Evolutionary conservation across 2,797 vertebrate species (phyloP).

Genomic region (Forpus xanthops): DNA sequence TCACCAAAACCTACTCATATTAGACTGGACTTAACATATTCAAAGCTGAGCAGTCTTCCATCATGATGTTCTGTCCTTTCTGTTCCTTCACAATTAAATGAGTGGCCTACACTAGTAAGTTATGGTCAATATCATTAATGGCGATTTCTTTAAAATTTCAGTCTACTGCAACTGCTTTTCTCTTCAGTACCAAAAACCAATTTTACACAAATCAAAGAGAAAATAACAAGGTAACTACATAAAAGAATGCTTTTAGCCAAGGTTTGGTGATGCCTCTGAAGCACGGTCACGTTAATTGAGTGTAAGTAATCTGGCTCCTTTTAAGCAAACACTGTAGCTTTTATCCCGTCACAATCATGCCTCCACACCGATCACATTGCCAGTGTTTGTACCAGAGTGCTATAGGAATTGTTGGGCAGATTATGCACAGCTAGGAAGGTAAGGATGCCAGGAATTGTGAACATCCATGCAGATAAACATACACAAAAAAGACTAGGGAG

Average conservation of each 20-base stretch:
- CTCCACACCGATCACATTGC: background rate
- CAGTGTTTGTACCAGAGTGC: fast-evolving
- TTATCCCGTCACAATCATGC: background rate
- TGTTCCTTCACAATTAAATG: background rate
- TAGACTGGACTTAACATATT: background rate
- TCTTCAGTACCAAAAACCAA: background rate
- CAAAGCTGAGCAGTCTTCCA: background rate
- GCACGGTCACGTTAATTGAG: background rate
- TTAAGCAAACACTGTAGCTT: background rate
- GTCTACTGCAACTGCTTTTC: background rate
- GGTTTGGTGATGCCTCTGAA: background rate
- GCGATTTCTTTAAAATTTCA: background rate
- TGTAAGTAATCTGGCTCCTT: conserved; percentile 16
- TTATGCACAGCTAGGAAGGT: background rate
- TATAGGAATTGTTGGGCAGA: background rate
- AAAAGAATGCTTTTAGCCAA: background rate
- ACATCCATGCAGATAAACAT: background rate
- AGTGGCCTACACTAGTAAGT: background rate
- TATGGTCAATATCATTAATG: background rate
- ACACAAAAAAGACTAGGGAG: background rate
- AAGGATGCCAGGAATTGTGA: background rate
- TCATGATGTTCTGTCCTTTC: background rate
- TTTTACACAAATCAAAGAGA: background rate
- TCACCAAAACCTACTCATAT: background rate
- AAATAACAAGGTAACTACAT: background rate